Percentiles rank a stretch among this genome's conserved stretches.
Conservation (phyloP, 1,140 invertebrate species). For the Ectropis grisescens region DNA sequence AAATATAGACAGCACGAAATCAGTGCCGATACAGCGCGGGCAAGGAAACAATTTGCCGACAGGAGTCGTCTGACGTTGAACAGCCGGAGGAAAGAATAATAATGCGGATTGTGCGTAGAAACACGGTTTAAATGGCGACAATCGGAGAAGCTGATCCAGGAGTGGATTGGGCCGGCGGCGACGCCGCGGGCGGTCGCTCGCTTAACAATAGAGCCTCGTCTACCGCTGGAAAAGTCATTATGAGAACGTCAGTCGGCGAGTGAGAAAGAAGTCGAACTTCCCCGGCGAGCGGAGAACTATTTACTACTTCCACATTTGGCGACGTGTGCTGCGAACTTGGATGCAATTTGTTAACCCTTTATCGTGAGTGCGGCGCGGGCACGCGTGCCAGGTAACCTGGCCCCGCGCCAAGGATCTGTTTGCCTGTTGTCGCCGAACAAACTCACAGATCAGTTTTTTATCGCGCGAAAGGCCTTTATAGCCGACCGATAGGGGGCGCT, state of each 20-base stretch:
- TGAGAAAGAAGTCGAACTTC: conserved; percentile 52
- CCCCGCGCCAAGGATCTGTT: conserved; percentile 62
- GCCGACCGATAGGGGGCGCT: conserved; percentile 46
- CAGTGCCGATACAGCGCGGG: conserved; percentile 12
- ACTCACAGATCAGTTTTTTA: conserved; percentile 70
- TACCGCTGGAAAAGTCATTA: conserved; percentile 29
- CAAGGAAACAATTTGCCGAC: conserved; percentile 27
- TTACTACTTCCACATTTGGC: conserved; percentile 44
- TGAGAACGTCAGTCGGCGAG: conserved; percentile 35
- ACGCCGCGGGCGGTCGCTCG: conserved; percentile 20
- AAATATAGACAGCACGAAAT: conserved; percentile 24
- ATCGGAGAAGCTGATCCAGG: conserved; percentile 21
- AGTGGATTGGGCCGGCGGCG: conserved; percentile 15
- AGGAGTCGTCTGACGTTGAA: conserved; percentile 6
- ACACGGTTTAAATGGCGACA: conserved; percentile 49
- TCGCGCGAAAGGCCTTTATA: conserved; percentile 66
- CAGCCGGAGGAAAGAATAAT: conserved; percentile 41
- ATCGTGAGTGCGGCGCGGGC: conserved; percentile 27
- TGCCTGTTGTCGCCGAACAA: conserved; percentile 55
- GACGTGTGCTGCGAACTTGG: conserved; percentile 41
- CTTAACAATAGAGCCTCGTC: conserved; percentile 23
- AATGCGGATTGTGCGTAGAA: conserved; percentile 33
- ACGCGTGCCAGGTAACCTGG: conserved; percentile 60
- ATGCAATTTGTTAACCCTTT: conserved; percentile 55
- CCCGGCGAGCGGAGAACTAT: conserved; percentile 48